Percentiles rank a stretch among this genome's conserved stretches.
Conservation (phyloP, 1,140 invertebrate genomes). For the Zaprionus vittiger region DNA sequence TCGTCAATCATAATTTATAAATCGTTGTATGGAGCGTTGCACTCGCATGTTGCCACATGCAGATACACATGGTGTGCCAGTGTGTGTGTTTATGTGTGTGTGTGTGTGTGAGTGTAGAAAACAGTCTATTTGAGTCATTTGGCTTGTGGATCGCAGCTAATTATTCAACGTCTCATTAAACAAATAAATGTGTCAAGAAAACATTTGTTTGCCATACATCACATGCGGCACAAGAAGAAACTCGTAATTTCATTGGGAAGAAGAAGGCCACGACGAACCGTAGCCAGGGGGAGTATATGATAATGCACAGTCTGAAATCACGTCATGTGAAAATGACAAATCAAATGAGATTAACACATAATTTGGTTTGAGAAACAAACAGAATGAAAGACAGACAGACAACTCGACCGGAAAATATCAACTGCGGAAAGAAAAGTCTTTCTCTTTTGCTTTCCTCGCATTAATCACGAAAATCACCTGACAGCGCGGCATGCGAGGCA, state of each 20-base stretch:
- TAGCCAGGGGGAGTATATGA: not conserved
- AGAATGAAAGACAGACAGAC: constrained; percentile 52
- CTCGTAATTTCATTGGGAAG: constrained; percentile 30
- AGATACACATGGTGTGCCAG: not conserved
- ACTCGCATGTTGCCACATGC: constrained; percentile 14
- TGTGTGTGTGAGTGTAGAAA: constrained; percentile 11
- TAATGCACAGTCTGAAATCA: constrained; percentile 42
- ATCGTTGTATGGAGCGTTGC: constrained; percentile 44
- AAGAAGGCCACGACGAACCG: constrained; percentile 49
- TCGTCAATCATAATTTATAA: constrained; percentile 82
- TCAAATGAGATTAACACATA: constrained; percentile 79
- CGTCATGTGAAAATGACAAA: constrained; percentile 79
- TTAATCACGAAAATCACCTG: constrained; percentile 64
- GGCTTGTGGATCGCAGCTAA: constrained; percentile 69
- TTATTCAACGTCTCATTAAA: constrained; percentile 82
- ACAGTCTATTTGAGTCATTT: constrained; percentile 46
- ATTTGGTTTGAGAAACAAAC: constrained; percentile 66
- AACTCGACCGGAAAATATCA: constrained; percentile 34
- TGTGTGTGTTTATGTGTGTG: not conserved
- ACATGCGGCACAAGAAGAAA: constrained; percentile 36
- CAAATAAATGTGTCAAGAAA: constrained; percentile 80
- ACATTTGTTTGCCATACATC: constrained; percentile 80
- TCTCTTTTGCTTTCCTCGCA: constrained; percentile 41
- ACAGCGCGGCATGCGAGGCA: constrained; percentile 63
- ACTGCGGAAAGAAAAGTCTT: constrained; percentile 17